These are phyloP conservation scores for Xenopus laevis DNA, from an alignment of 2,113 vertebrate genomes.

Conservation along the genomic window DNA sequence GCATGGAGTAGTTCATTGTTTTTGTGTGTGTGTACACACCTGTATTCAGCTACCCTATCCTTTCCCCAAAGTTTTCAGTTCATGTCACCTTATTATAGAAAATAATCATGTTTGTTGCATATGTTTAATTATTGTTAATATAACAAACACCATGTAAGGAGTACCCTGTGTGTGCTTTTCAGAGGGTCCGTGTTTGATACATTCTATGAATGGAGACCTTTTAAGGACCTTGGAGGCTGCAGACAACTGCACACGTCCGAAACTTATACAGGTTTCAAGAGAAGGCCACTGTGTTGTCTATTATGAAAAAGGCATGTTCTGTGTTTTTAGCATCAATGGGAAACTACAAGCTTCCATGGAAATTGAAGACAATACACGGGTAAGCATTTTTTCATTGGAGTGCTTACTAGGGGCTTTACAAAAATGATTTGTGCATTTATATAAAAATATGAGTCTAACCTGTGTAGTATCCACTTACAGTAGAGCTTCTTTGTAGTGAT, in stretches of 20 bases:
- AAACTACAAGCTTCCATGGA: conserved; percentile 83
- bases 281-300: conserved; percentile 94
- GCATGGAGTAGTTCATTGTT: no score
- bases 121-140: no score
- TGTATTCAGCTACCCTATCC: no score
- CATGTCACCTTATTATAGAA: no score
- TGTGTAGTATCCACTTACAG: no score
- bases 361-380: conserved; percentile 85
- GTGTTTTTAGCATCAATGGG: conserved; percentile 90
- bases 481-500: no score
- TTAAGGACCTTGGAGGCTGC: conserved; percentile 86
- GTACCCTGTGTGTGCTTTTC: conserved; percentile 14
- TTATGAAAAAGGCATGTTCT: conserved; percentile 87
- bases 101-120: no score
- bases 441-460: no score
- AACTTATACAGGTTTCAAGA: conserved; percentile 85
- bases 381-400: conserved; percentile 52
- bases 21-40: no score
- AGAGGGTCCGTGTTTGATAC: conserved; percentile 97
- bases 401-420: not conserved
- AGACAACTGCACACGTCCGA: conserved; percentile 72
- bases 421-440: no score
- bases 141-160: no score
- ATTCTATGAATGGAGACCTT: conserved; percentile 98
- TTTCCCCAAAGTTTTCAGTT: no score